phyloP scores from a whole-genome alignment of 2,113 vertebrate genomes.

The Canis aureus region DNA sequence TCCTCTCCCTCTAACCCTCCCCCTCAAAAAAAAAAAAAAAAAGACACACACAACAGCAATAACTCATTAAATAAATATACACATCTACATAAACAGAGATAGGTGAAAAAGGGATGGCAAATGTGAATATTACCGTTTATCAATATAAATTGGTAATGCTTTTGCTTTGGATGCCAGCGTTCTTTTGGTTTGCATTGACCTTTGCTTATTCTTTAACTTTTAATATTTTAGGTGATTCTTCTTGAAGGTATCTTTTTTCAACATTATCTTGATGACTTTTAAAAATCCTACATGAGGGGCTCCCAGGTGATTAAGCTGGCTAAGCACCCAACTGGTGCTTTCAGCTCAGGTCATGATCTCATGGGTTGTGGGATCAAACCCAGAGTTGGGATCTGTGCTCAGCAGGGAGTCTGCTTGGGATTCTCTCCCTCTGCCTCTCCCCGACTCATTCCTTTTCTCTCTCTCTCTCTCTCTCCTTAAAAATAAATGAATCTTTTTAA shows the following conservation, averaged over 20 bases:
- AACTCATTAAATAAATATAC: background rate
- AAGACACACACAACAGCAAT: background rate
- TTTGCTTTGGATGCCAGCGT: background rate
- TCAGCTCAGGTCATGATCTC: too few relatives aligned
- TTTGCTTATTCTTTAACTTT: background rate
- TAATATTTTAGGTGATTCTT: background rate
- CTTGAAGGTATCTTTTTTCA: background rate
- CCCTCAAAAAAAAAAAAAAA: too few relatives aligned
- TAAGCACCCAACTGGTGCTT: too few relatives aligned
- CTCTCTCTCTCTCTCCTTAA: too few relatives aligned
- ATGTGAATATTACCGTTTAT: background rate
- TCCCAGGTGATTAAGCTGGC: too few relatives aligned
- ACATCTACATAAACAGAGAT: background rate
- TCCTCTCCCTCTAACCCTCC: too few relatives aligned
- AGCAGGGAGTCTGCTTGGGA: too few relatives aligned
- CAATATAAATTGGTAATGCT: background rate
- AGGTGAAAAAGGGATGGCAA: background rate
- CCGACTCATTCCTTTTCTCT: too few relatives aligned
- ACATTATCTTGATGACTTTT: background rate
- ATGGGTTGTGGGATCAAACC: too few relatives aligned
- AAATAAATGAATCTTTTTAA: background rate
- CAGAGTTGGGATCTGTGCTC: too few relatives aligned
- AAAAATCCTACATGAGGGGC: background rate
- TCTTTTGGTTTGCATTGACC: background rate
- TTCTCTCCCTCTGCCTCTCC: too few relatives aligned